Percentiles rank a stretch among this genome's conserved stretches.
Conservation (phyloP, 2,797 vertebrate genomes). For the Hyperoplus immaculatus region DNA sequence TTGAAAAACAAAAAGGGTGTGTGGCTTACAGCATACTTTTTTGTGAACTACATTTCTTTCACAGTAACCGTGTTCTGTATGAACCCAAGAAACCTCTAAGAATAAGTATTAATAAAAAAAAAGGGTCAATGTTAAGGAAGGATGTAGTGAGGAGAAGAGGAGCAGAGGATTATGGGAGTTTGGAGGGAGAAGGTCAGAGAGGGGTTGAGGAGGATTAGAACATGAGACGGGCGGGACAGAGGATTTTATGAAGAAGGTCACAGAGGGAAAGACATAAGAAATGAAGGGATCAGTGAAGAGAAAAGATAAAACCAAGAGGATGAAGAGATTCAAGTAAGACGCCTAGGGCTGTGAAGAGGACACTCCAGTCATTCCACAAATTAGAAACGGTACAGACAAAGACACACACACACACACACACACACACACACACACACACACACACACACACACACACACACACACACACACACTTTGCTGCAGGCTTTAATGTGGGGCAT, state of each 20-base stretch:
- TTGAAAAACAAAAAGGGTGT: background rate
- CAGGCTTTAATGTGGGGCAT: conserved; percentile 34
- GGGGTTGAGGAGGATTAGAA: conserved; percentile 19
- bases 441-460: conserved; percentile 8
- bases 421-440: background rate
- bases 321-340: conserved; percentile 44
- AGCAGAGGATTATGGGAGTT: background rate
- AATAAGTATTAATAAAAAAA: background rate
- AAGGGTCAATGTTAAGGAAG: background rate
- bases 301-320: conserved; percentile 18
- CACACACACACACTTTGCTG: conserved; percentile 1
- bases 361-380: conserved; percentile 38
- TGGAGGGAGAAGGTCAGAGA: conserved; percentile 23
- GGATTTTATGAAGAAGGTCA: conserved; percentile 54
- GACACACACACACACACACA: background rate
- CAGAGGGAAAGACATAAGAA: conserved; percentile 45
- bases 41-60: background rate
- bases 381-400: conserved; percentile 19
- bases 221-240: background rate
- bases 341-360: conserved; percentile 39
- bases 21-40: background rate
- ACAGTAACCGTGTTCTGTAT: background rate
- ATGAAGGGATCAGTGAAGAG: conserved; percentile 60
- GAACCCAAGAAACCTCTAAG: background rate
- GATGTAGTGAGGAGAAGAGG: conserved; percentile 14